Evolutionary conservation across 1,140 invertebrate species (phyloP), one percentile per base, ranked within the genome.

Genomic region (Papilio dardanus): DNA sequence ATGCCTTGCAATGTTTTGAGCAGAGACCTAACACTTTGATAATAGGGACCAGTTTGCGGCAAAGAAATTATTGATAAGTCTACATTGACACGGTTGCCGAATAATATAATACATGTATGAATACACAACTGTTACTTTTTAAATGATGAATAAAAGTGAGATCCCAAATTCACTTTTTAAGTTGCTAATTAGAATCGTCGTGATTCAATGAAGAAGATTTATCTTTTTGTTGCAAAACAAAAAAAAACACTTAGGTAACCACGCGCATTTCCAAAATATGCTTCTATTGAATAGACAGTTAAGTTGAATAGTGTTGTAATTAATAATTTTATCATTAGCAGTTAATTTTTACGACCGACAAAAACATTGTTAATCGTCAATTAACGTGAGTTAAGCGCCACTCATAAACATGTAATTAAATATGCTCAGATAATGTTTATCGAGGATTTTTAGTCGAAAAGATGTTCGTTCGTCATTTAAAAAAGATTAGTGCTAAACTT

Each of bases 81-180:
- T 30, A 50, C 16, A 71, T 31, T 30, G 40, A 71, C 40, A 42
- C 16, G 28, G 14, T 50, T 21, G 16, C 37, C 16, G 30, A 50
- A 71, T 62, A 69, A n/a, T 67, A 67, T n/a, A 14, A 16, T 31
- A 31, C 33, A 71, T 71, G 50, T 71, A 31, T 71, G 50, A 31
- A 71, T 71, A 31, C 16, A 14, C 16, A 46, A 46, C 40, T 71
- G 68, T 71, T 71, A 71, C 37, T 71, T 71, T 71, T 71, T 19
- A 71, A 24, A 30, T 42, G 10, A 42, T 42, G 10, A 46, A 50
- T 46, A 50, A 28, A 71, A 71, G 28, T 19, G 42, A 46, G 28
- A 71, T 40, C n/a, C 35, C 24, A 71, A 71, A 71, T 46, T 71
- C 28, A 30, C 24, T 46, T 71, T 46, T 71, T 50, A 30, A 2